phyloP scores from a whole-genome alignment of 2,113 vertebrate species.

The Equus quagga region DNA sequence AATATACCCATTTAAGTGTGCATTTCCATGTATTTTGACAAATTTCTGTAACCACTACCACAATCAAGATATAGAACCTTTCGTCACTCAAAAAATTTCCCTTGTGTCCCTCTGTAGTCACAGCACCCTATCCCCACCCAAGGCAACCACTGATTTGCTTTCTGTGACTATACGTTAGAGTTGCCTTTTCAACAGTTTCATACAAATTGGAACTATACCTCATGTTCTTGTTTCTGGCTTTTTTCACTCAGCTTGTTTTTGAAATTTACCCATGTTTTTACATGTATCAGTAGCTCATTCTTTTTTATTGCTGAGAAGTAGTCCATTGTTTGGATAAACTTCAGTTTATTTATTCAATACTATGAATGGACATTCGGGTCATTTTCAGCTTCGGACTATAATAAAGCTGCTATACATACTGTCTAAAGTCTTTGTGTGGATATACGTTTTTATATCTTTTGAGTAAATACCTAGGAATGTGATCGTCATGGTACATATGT shows the following conservation, averaged over 20 bases:
- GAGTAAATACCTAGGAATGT: neutral
- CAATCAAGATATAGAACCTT: neutral
- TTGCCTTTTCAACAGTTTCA: neutral
- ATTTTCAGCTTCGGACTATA: neutral
- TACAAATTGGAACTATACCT: neutral
- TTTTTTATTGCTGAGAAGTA: neutral
- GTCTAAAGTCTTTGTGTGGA: neutral
- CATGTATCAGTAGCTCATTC: neutral
- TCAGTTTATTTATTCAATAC: neutral
- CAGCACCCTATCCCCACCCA: neutral
- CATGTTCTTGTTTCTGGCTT: neutral
- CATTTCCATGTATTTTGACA: neutral
- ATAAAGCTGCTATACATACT: neutral
- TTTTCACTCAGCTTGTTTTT: neutral
- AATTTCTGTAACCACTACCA: neutral
- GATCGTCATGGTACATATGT: neutral
- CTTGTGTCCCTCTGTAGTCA: neutral
- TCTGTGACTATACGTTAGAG: neutral
- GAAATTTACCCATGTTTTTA: neutral
- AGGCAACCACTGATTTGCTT: neutral
- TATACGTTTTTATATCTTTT: neutral
- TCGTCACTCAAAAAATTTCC: neutral
- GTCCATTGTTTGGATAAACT: neutral
- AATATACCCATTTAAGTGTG: neutral
- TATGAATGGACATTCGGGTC: neutral